Evolutionary conservation across 2,113 vertebrate species (phyloP).

Genomic region (Psilopogon haemacephalus): DNA sequence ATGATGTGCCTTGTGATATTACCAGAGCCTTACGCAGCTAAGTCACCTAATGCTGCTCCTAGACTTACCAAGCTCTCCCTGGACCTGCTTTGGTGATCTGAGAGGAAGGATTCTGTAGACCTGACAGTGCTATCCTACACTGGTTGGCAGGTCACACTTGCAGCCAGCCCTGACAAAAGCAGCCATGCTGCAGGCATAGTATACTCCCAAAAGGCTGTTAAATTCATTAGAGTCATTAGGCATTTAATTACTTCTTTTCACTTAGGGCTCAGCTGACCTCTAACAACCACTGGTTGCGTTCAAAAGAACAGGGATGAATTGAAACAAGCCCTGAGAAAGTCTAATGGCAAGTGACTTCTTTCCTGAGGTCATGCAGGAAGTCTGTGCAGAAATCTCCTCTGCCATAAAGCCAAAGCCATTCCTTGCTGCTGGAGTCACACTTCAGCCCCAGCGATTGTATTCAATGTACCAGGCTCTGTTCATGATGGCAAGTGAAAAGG

Average conservation of each 20-base stretch:
- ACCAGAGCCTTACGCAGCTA: not conserved
- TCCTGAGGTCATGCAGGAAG: not conserved
- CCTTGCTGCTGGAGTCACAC: not conserved
- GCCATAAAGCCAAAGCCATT: not conserved
- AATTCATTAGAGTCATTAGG: not conserved
- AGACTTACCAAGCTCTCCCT: not conserved
- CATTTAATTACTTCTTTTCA: constrained; percentile 14
- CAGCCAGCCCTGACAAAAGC: not conserved
- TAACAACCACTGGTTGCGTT: not conserved
- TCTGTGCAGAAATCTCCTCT: not conserved
- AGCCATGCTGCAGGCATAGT: not conserved
- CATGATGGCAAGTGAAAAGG: not conserved
- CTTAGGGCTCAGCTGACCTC: constrained; percentile 13
- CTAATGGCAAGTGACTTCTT: not conserved
- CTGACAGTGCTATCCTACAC: not conserved
- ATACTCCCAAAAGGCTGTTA: not conserved
- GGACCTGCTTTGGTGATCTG: not conserved
- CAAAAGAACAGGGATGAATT: not conserved
- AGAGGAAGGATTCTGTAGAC: not conserved
- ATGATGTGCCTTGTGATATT: not conserved
- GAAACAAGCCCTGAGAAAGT: not conserved
- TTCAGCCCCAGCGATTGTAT: not conserved
- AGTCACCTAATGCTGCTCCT: not conserved
- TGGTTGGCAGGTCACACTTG: not conserved
- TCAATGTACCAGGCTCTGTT: rapidly evolving